Percentiles rank a stretch among this genome's conserved stretches.
phyloP scores from a whole-genome alignment of 2,888 invertebrate genomes.

The Caenorhabditis japonica region DNA sequence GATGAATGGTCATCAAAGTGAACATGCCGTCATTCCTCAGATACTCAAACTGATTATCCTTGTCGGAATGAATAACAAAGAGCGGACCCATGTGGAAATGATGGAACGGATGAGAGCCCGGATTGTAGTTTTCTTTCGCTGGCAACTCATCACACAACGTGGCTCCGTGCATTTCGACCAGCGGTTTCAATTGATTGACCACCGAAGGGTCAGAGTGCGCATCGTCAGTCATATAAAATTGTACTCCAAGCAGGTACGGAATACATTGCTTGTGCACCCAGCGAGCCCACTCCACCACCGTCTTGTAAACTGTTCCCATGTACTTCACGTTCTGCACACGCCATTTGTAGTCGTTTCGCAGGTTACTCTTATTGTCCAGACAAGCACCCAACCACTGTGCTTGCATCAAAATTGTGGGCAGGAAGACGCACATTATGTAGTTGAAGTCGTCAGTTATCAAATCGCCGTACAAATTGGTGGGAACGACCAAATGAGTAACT shows the following conservation, averaged over 20 bases:
- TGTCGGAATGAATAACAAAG: slow-evolving; percentile 15
- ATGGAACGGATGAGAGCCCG: slow-evolving; percentile 19
- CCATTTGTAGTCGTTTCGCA: slow-evolving; percentile 21
- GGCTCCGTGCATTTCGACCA: slow-evolving; percentile 27
- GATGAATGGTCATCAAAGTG: slow-evolving; percentile 13
- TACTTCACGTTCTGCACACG: no score
- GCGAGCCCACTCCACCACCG: slow-evolving; percentile 14
- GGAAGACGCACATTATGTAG: slow-evolving; percentile 27
- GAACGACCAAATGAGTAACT: slow-evolving; percentile 18
- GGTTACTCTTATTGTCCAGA: slow-evolving; percentile 12
- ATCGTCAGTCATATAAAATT: slow-evolving; percentile 1
- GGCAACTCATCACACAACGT: slow-evolving; percentile 1
- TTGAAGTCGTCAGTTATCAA: slow-evolving; percentile 17
- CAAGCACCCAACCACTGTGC: slow-evolving; percentile 11
- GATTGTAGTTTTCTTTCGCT: slow-evolving; percentile 7
- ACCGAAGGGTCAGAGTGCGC: neutral
- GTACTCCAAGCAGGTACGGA: slow-evolving; percentile 17
- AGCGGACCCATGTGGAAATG: slow-evolving; percentile 18
- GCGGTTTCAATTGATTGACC: neutral
- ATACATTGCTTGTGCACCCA: slow-evolving; percentile 24
- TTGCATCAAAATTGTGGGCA: slow-evolving; percentile 23
- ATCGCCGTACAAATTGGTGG: neutral
- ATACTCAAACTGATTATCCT: neutral
- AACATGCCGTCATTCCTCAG: slow-evolving; percentile 10
- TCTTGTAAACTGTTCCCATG: slow-evolving; percentile 7